Base-by-base conservation (phyloP, 2,888 invertebrate species). In the Scelioninae gen. 1 region DNA sequence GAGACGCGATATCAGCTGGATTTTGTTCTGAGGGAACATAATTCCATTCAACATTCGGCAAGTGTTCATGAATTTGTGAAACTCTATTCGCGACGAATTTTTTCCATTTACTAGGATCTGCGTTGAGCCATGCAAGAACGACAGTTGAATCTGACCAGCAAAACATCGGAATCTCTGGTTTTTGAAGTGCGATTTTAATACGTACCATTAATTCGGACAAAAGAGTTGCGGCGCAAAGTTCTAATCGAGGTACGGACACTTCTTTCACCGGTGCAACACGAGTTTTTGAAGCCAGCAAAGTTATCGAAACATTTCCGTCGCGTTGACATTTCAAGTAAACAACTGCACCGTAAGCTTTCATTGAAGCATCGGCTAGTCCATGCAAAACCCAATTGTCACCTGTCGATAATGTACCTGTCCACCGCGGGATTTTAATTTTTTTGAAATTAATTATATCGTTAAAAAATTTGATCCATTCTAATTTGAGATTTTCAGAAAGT, bases 71-170 rank as follows among this genome's bases (percentile, higher is more conserved):
- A 10, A 63, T 13, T 29, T 45, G 47, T 8, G 29, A 16, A 6
- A 63, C 63, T 8, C 63, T 16, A 47, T 63, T 63, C 1, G 43
- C 45, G 8, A 63, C 63, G 40, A 63, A 51, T 49, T 16, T 49
- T 56, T 56, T 56, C 56, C 56, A 56, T 38, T 56, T 56, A 38
- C 15, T 38, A 3, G 38, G 34, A 11, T n/a, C 9, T 16, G 49
- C 16, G 10, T 49, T 23, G 8, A 49, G 11, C 29, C 49, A 49
- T 7, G 49, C 23, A 10, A 49, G 23, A 6, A 49, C 49, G 5
- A 23, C 10, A 16, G 10, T 29, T 34, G 13, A 31, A 16, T 40
- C 40, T 10, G 40, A 40, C 40, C 40, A 40, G 11, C 40, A 40
- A 40, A 40, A 40, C 8, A 6, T 6, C 5, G 40, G 40, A 40